These are phyloP conservation scores for Metalampra italica DNA, from an alignment of 2,888 invertebrate genomes.

Conservation along the genomic window DNA sequence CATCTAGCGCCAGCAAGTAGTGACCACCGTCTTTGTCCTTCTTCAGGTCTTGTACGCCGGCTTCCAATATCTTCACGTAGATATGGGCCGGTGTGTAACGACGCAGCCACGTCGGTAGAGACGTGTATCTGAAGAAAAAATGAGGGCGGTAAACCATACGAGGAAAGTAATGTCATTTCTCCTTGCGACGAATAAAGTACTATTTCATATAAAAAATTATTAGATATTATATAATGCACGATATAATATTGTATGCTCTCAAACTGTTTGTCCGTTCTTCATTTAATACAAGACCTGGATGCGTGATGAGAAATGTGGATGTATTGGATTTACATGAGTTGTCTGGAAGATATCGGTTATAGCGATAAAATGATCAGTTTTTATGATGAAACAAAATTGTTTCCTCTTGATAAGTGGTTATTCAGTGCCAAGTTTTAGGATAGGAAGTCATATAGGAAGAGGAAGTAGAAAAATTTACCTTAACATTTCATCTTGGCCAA, in stretches of 20 bases:
- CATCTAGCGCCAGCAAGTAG: conserved; percentile 62
- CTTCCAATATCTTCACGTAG: conserved; percentile 56
- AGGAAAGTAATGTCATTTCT: too few species aligned
- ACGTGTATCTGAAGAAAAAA: conserved; percentile 39
- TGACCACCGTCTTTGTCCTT: conserved; percentile 29
- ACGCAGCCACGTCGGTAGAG: conserved; percentile 73
- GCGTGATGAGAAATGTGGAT: too few species aligned
- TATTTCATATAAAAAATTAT: background rate
- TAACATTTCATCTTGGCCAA: conserved; percentile 37
- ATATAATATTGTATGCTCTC: too few species aligned
- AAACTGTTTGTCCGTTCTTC: too few species aligned
- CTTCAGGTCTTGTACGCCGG: conserved; percentile 58
- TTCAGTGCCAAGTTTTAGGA: too few species aligned
- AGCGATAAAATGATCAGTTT: too few species aligned
- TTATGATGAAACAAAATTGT: too few species aligned
- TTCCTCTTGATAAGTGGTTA: too few species aligned
- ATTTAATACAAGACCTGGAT: too few species aligned
- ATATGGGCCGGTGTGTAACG: conserved; percentile 76
- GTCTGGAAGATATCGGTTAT: too few species aligned
- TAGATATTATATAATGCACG: too few species aligned
- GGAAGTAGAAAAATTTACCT: conserved; percentile 30
- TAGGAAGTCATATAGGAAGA: background rate
- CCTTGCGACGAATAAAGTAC: background rate
- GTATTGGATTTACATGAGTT: too few species aligned
- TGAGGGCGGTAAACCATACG: background rate